Conservation (phyloP, 2,888 invertebrate genomes). For the Sphaeridia pumilis region DNA sequence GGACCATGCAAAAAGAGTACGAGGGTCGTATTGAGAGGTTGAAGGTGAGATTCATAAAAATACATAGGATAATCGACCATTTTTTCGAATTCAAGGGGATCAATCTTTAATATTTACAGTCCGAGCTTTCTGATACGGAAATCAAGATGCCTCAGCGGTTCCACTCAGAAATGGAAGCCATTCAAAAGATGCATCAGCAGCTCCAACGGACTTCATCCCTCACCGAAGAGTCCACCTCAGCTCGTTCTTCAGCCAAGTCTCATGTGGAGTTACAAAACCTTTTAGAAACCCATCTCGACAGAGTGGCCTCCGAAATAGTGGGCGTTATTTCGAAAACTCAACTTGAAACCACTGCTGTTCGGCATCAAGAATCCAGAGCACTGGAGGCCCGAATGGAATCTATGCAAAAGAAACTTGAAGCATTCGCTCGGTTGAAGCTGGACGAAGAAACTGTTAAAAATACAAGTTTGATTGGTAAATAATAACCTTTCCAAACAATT, state of each 20-base stretch:
- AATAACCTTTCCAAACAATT: too few species aligned
- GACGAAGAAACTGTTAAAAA: slow-evolving; percentile 12
- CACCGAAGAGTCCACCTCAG: neutral
- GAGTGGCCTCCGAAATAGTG: neutral
- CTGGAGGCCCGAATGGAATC: slow-evolving; percentile 2
- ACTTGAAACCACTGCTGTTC: neutral
- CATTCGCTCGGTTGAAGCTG: slow-evolving; percentile 4
- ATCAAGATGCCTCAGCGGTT: slow-evolving; percentile 15
- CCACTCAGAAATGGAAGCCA: slow-evolving; percentile 10
- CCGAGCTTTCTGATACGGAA: slow-evolving; percentile 17
- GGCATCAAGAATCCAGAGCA: neutral
- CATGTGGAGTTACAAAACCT: neutral
- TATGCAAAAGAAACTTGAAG: slow-evolving; percentile 5
- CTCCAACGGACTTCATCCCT: too few species aligned
- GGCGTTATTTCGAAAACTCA: neutral
- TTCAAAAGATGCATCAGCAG: slow-evolving; percentile 2
- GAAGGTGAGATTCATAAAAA: too few species aligned
- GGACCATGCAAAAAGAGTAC: slow-evolving; percentile 36
- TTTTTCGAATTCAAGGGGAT: too few species aligned
- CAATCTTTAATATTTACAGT: slow-evolving; percentile 9
- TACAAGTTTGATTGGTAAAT: slow-evolving; percentile 5
- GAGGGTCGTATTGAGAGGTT: slow-evolving; percentile 24
- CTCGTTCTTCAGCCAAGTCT: neutral
- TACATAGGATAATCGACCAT: too few species aligned
- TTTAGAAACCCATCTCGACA: neutral